Evolutionary conservation across 2,113 vertebrate genomes (phyloP), one percentile per base, ranked within the genome.

Genomic region (Chionomys nivalis): DNA sequence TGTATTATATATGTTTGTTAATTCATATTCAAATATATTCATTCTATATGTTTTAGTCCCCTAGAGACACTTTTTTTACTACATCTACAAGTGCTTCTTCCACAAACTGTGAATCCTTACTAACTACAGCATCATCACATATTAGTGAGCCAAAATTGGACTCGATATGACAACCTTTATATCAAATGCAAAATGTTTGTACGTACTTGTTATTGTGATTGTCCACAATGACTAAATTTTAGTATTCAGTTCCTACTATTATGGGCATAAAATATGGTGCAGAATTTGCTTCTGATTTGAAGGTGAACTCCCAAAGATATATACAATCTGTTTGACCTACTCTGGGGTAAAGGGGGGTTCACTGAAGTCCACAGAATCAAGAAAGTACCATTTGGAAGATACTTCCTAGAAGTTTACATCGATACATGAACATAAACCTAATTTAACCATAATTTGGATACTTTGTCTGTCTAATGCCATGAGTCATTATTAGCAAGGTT

Each of bases 221-320:
- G 63, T 55, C 28, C 44, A 65, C 96, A 92, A 63, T 70, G 3
- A 77, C 87, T 94, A 36, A 49, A 92, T 58, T 93, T 94, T 49
- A 79, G 24, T 39, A 61, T 58, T 23, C 16, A 73, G 26, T 83
- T 94, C 1, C 28, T 86, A 86, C 81, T 65, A 92, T 70, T 83
- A 79, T 33, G 83, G 7, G 39, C 14, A 78, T 90, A 95, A 94
- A 63, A 36, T 26, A 66, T 70, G 9, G 39, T n/a, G 36, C 11
- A 36, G 17, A 83, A 91, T 61, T n/a, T 87, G 19, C 36, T 83
- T 95, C 77, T 93, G 58, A 68, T 78, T 49, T 61, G 75, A 95
- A 93, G 16, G 82, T 24, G 93, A n/a, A 83, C 3, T 91, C 90
- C 55, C 47, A 39, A 89, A 86, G 33, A 83, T 75, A 58, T 23